phyloP scores from a whole-genome alignment of 2,888 invertebrate species.

The Acleris laterana region DNA sequence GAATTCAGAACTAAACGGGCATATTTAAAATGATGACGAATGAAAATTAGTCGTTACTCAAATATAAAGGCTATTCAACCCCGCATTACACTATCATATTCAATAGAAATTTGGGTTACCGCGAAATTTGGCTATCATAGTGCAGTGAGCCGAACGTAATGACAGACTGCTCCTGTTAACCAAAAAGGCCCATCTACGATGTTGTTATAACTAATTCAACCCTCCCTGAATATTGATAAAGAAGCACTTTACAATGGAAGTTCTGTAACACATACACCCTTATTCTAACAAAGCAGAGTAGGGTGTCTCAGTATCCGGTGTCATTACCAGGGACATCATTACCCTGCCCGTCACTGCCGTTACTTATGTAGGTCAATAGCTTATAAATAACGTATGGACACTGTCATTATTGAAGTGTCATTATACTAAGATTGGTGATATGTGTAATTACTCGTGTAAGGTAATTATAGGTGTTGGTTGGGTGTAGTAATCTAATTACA shows the following conservation, averaged over 20 bases:
- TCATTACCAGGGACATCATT: conserved; percentile 41
- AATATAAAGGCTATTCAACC: conserved; percentile 62
- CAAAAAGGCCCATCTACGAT: no score
- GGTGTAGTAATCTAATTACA: conserved; percentile 16
- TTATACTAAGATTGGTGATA: conserved; percentile 27
- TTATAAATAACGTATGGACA: conserved; percentile 20
- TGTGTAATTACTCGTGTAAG: conserved; percentile 9
- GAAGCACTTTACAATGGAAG: no score
- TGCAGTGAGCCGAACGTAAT: conserved; percentile 71
- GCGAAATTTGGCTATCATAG: conserved; percentile 75
- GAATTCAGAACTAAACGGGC: conserved; percentile 32
- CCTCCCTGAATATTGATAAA: no score
- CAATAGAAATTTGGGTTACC: conserved; percentile 71
- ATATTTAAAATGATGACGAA: conserved; percentile 56
- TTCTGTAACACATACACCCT: no score
- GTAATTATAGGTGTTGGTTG: conserved; percentile 22
- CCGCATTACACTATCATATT: conserved; percentile 55
- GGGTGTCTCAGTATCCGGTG: conserved; percentile 43
- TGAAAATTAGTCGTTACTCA: conserved; percentile 59
- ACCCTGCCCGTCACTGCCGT: conserved; percentile 43
- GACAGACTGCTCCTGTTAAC: conserved; percentile 37
- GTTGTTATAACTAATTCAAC: no score
- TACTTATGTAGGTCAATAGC: conserved; percentile 41
- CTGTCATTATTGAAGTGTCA: conserved; percentile 25
- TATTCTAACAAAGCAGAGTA: conserved; percentile 25